Evolutionary conservation across 2,113 vertebrate genomes (phyloP), one percentile per base, ranked within the genome.

Genomic region (Carassius carassius): DNA sequence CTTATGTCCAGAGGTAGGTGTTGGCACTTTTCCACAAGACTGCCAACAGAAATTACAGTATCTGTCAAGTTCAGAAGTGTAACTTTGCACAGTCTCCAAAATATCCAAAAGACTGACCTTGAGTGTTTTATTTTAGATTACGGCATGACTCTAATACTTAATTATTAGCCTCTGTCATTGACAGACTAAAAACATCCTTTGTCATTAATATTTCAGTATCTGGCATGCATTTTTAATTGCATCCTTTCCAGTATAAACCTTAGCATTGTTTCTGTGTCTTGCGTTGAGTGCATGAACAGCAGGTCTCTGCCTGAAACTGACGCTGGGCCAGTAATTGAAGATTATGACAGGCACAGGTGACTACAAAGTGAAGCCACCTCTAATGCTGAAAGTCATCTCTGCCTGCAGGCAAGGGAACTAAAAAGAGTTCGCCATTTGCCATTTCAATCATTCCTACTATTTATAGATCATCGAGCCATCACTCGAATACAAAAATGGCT

Each of bases 371-470:
- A n/a, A 90, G 62, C 78, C 81, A 88, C 85, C 21, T 86, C 86
- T 90, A 72, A 89, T 37, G 60, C 81, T 86, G 83, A 92, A 93
- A 92, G 90, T 92, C 86, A 82, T 88, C 87, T 87, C 70, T 91
- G 87, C 78, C 87, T 56, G 90, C 89, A 90, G 67, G 87, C 82
- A 72, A 67, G 89, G 72, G 41, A 84, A 87, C 87, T 91, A 83
- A 84, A 56, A 58, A 92, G 90, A 86, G 84, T 90, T 90, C 81
- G 82, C 88, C 89, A 90, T 60, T 69, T 88, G 82, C 62, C 37
- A 83, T 88, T 92, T 93, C 91, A 93, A 91, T 93, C 92, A 91
- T 76, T 49, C 35, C 81, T 72, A 84, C 74, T 94, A 94, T 94
- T 93, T 93, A 91, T 94, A 93, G 92, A 90, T 81, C 75, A 82